Evolutionary conservation across 2,888 invertebrate genomes (phyloP), one percentile per base, ranked within the genome.

Genomic region (Melolontha melolontha): DNA sequence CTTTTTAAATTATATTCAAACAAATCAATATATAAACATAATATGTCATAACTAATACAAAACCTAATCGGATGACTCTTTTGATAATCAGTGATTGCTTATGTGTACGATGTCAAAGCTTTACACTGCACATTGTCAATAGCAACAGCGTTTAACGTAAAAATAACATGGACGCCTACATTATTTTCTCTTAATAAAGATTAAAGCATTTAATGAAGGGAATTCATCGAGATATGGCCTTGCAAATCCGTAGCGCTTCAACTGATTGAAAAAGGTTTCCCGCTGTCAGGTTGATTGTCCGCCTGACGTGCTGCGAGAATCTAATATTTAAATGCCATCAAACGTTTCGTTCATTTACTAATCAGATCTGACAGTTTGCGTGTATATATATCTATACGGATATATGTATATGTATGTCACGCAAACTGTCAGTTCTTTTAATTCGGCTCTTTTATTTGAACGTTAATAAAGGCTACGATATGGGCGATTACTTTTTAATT

Each of bases 321-420:
- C 51, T 52, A 52, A 52, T 52, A 52, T 52, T 52, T 52, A 52
- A 52, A 52, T n/a, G 51, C n/a, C 51, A 29, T 52, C 51, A 52
- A 52, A 52, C 51, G 34, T 27, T 52, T 34, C 51, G 34, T n/a
- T 52, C 51, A 52, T 52, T 52, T 34, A 34, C 51, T 52, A 52
- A 52, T 52, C 51, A 52, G 12, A 52, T 17, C 52, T 27, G 51
- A 52, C 54, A 42, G 64, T 64, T 64, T 54, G 54, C 54, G 41
- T 64, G 64, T 52, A 54, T 62, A 47, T 47, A 44, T 34, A 27
- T 34, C 1, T 6, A 34, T 8, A 34, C 34, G 10, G 1, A 6
- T 34, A 34, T 34, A 34, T 6, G 34, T 34, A 34, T 34, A 34
- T 10, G 7, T 8, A 6, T 34, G 34, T 6, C 34, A 34, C 34